A percentile compares a stretch with the other conserved stretches of the same genome.
Evolutionary conservation across 2,888 invertebrate species (phyloP).

Genomic region (Eurois occulta): DNA sequence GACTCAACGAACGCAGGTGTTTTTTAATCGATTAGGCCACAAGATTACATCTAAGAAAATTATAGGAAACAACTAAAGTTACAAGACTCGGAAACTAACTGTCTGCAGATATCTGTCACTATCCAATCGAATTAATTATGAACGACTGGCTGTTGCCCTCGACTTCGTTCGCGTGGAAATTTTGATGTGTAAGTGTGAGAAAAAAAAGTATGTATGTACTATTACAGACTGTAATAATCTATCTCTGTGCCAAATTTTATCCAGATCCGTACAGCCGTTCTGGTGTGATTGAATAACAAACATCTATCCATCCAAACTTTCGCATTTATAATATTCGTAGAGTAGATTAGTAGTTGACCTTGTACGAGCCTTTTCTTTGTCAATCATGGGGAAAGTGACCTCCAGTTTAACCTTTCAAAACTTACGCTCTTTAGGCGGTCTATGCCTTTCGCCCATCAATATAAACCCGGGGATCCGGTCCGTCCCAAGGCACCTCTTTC

Average conservation of each 20-base stretch:
- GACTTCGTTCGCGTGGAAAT: neutral
- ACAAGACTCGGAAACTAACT: neutral
- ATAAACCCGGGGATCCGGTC: constrained; percentile 81
- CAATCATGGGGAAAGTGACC: neutral
- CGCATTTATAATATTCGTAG: neutral
- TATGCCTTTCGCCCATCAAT: constrained; percentile 77
- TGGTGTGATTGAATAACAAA: neutral
- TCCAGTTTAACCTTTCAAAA: neutral
- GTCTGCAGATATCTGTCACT: neutral
- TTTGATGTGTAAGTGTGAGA: neutral
- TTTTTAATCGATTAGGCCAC: neutral
- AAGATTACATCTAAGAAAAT: constrained; percentile 5
- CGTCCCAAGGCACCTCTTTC: constrained; percentile 80
- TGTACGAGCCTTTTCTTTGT: neutral
- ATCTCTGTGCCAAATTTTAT: too few species aligned
- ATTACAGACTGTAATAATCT: neutral
- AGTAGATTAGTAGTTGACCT: neutral
- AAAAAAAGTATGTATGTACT: neutral
- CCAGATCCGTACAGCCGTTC: neutral
- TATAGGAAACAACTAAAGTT: neutral
- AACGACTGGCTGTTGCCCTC: neutral
- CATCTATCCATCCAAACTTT: neutral
- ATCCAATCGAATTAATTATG: too few species aligned
- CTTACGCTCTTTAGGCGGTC: neutral
- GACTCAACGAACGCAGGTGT: constrained; percentile 17